These are phyloP conservation scores for Corvus moneduloides DNA, from an alignment of 2,113 vertebrate species.

Conservation along the genomic window DNA sequence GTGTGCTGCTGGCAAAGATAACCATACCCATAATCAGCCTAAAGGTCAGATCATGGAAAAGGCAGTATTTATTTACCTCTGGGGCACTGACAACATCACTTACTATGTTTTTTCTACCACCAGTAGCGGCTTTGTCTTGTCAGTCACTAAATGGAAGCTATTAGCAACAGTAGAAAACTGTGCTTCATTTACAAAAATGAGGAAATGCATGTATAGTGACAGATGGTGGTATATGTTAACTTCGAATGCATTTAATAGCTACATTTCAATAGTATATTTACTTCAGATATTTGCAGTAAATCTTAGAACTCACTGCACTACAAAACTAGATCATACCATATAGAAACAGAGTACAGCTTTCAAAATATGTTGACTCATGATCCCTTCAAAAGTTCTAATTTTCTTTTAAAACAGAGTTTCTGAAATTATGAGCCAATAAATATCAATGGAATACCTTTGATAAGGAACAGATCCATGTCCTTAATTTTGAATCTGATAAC, in stretches of 20 bases:
- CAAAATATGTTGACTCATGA: not conserved
- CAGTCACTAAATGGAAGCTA: not conserved
- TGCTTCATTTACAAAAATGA: not conserved
- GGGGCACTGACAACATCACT: constrained; percentile 27
- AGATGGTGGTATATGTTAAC: not conserved
- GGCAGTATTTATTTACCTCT: constrained; percentile 10
- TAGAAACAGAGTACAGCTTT: not conserved
- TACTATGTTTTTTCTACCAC: not conserved
- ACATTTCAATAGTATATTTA: not conserved
- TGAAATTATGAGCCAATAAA: not conserved
- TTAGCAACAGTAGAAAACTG: not conserved
- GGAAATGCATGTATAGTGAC: not conserved
- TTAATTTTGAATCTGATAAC: not conserved
- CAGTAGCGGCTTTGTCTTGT: not conserved
- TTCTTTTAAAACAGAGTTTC: not conserved
- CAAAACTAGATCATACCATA: not conserved
- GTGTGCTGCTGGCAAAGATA: not conserved
- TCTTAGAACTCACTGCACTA: not conserved
- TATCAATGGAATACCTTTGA: not conserved
- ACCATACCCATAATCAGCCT: constrained; percentile 25
- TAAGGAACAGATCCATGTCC: not conserved
- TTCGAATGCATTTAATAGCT: not conserved
- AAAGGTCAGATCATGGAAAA: constrained; percentile 41
- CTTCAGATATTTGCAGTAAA: not conserved
- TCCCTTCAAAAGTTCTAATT: not conserved